Base-by-base conservation (phyloP, 2,113 vertebrate genomes). In the Holacanthus passer region DNA sequence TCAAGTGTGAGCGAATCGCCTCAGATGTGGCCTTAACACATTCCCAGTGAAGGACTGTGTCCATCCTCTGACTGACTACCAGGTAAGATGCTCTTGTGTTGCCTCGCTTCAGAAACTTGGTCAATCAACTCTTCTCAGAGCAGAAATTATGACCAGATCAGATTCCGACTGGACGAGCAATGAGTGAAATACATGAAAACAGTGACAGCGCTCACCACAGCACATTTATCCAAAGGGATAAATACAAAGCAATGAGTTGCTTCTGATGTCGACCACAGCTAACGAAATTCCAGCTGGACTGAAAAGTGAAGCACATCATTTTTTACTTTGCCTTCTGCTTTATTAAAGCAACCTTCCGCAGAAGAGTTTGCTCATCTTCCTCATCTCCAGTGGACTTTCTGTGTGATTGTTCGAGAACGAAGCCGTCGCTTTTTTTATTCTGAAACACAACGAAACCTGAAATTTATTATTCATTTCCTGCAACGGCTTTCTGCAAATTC, bases 391-490 rank as follows among this genome's bases (percentile, higher is more conserved):
- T 11, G 8, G 7, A 48, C 4, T 19, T 55, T 20, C n/a, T 65
- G 32, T 39, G 7, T 41, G 59, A 55, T 24, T 17, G 35, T 7
- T 39, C 14, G 8, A 73, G 31, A 35, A 47, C 43, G 11, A 13
- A 67, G 10, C 13, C 12, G 1, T 11, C 5, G 20, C 7, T 52
- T 77, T 79, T 78, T 50, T 55, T 37, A 56, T 59, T 50, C 66
- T 14, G 35, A 65, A 48, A 22, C 29, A 39, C 5, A 45, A 52
- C 24, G n/a, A 79, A 83, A 74, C 13, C 75, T 8, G 45, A 65
- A 59, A 81, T 89, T 50, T 60, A 76, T 82, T 71, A 73, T 87
- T 86, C 29, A 85, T 73, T 20, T 43, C 62, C 47, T 78, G 53
- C 45, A 50, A 19, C 11, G 12, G 31, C 13, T 5, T 68, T 63